Evolutionary conservation across 2,113 vertebrate species (phyloP), one percentile per base, ranked within the genome.

Genomic region (Miniopterus natalensis): DNA sequence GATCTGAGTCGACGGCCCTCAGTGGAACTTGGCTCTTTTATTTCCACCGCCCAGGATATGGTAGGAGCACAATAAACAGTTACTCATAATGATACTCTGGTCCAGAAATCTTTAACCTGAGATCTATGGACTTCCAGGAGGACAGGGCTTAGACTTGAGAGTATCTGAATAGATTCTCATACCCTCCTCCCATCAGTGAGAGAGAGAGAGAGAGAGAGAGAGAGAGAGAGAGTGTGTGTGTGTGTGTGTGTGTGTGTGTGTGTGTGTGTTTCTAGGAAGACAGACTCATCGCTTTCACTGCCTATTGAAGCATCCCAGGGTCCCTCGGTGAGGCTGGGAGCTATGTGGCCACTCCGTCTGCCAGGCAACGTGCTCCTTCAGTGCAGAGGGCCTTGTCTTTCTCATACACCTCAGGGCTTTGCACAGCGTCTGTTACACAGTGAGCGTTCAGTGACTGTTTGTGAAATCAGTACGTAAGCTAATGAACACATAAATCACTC

Each of bases 391-490:
- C 8, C 63, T 85, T 29, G 29, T 36, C 21, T 51, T 92, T 80
- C 65, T 70, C 5, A 40, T 18, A 47, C 8, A 57, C 17, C 5
- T 88, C 23, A 88, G 27, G 88, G 13, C 27, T 74, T 21, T 23
- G 13, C 10, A 70, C 18, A 20, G 36, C 47, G 12, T 73, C 23
- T 90, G 57, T 90, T 23, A 75, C 15, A 59, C 15, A 88, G 65
- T 18, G 59, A 90, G 13, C n/a, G 36, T 59, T 49, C 31, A 59
- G n/a, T n/a, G 31, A 74, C 74, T n/a, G 23, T 74, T 57, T 80
- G 31, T 87, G 31, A 87, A 90, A 81, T 80, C n/a, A 84, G 53
- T 53, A 53, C 65, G 94, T 68, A 79, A 78, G 9, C 23, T 45
- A 92, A 80, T 29, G 17, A 95, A 51, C 29, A 80, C 27, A 40